These are phyloP conservation scores for Aeoliscus strigatus DNA, from an alignment of 2,797 vertebrate genomes.

Conservation along the genomic window DNA sequence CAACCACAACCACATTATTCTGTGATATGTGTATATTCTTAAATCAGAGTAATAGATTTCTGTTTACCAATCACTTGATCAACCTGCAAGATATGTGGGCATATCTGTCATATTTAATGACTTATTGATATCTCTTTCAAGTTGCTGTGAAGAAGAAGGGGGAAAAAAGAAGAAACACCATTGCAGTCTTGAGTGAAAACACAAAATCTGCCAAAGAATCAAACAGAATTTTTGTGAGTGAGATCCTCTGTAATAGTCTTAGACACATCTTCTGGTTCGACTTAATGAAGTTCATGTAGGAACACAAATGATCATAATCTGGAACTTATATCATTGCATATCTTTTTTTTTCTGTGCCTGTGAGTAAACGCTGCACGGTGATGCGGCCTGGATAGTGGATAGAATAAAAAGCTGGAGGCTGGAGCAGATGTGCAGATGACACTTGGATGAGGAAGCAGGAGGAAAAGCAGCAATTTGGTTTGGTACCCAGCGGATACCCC, in stretches of 20 bases:
- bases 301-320: no score
- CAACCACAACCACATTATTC: no score
- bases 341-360: no score
- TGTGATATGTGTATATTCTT: slow-evolving; percentile 35
- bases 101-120: slow-evolving; percentile 24
- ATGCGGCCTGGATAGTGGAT: slow-evolving; percentile 4
- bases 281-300: no score
- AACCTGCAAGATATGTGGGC: slow-evolving; percentile 21
- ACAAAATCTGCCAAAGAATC: slow-evolving; percentile 23
- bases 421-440: slow-evolving; percentile 9
- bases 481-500: slow-evolving; percentile 15
- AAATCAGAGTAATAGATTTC: slow-evolving; percentile 33
- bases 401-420: slow-evolving; percentile 38
- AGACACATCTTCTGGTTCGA: slow-evolving; percentile 29
- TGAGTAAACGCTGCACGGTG: no score
- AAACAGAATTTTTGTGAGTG: background rate
- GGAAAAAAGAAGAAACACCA: no score
- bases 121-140: slow-evolving; percentile 54
- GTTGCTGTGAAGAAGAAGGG: no score
- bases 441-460: background rate
- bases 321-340: no score
- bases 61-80: slow-evolving; percentile 36
- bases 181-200: no score
- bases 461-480: slow-evolving; percentile 26
- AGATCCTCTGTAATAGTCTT: slow-evolving; percentile 7